Percentiles rank a stretch among this genome's conserved stretches.
Evolutionary conservation across 2,797 vertebrate species (phyloP).

Genomic region (Triplophysa yarkandensis): DNA sequence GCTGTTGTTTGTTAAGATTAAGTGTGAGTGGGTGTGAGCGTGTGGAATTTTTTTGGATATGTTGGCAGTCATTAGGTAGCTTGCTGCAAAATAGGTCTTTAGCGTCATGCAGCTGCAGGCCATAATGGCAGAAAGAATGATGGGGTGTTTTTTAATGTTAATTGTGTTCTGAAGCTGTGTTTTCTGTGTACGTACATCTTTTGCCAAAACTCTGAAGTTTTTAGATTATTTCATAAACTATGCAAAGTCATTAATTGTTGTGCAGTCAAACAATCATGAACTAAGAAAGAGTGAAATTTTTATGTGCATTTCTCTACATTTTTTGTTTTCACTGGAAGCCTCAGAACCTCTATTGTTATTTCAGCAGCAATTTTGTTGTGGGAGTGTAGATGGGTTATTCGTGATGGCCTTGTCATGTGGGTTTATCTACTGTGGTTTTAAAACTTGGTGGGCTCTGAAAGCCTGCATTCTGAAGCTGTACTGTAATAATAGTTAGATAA

Average conservation of each 20-base stretch:
- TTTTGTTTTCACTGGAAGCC: neutral
- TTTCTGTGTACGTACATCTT: conserved; percentile 34
- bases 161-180: conserved; percentile 7
- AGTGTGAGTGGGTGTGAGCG: conserved; percentile 31
- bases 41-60: conserved; percentile 41
- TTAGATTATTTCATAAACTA: conserved; percentile 5
- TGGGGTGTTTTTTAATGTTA: neutral
- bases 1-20: conserved; percentile 50
- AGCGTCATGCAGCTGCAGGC: conserved; percentile 28
- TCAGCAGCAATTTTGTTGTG: neutral
- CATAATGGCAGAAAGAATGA: conserved; percentile 25
- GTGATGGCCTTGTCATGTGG: neutral
- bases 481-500: neutral
- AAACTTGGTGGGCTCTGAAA: neutral
- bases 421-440: neutral
- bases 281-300: neutral
- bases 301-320: neutral
- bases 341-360: neutral
- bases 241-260: neutral
- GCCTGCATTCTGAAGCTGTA: neutral
- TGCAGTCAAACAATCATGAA: neutral
- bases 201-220: conserved; percentile 13
- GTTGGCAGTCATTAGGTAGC: conserved; percentile 37
- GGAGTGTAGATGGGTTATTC: neutral
- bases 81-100: conserved; percentile 45